These are phyloP conservation scores for Ophion ellenae DNA, from an alignment of 2,888 invertebrate species.

Conservation along the genomic window DNA sequence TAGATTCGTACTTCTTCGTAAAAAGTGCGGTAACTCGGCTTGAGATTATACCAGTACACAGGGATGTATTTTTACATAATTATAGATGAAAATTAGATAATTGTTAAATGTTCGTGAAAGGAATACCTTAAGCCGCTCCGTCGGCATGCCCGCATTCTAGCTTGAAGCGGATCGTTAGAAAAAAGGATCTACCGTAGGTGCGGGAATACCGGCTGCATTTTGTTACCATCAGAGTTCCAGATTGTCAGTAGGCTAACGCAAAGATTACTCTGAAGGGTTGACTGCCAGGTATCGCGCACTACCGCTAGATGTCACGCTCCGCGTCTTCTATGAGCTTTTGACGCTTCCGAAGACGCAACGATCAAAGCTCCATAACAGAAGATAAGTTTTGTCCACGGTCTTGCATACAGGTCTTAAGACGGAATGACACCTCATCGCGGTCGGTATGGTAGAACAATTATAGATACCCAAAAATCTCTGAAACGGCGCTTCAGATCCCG, in stretches of 20 bases:
- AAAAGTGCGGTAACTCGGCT: too few relatives aligned
- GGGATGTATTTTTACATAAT: too few relatives aligned
- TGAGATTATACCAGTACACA: too few relatives aligned
- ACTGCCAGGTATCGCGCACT: not conserved
- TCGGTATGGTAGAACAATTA: too few relatives aligned
- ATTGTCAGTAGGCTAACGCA: slow-evolving; percentile 19
- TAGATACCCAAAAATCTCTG: too few relatives aligned
- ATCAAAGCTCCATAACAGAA: not conserved
- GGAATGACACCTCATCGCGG: too few relatives aligned
- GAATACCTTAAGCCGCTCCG: not conserved
- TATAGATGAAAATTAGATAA: too few relatives aligned
- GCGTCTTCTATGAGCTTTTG: not conserved
- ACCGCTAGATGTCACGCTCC: not conserved
- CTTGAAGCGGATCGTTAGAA: not conserved
- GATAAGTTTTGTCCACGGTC: not conserved
- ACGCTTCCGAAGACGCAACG: not conserved
- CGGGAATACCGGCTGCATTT: slow-evolving; percentile 8
- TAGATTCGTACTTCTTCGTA: too few relatives aligned
- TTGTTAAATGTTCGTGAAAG: too few relatives aligned
- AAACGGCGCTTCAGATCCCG: too few relatives aligned
- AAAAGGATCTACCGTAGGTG: not conserved
- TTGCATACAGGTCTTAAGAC: too few relatives aligned
- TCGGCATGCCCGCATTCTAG: not conserved
- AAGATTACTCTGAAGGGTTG: not conserved
- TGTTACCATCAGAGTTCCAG: slow-evolving; percentile 25